These are phyloP conservation scores for Ursus arctos DNA, from an alignment of 2,113 vertebrate genomes.

Conservation along the genomic window DNA sequence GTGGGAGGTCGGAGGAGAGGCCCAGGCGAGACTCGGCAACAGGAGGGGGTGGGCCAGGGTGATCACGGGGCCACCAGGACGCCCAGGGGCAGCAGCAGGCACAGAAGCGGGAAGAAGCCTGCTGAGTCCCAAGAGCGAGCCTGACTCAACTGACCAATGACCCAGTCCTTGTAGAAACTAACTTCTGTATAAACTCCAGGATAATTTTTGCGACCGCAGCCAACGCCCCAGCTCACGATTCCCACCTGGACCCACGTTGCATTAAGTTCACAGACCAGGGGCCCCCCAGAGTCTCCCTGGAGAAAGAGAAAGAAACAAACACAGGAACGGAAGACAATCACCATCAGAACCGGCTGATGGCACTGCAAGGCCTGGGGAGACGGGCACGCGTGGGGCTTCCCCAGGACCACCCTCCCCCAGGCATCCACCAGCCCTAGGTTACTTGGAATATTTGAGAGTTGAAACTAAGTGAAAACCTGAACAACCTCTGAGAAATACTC, in stretches of 20 bases:
- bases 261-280: slow-evolving; percentile 75
- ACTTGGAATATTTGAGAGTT: too few relatives aligned
- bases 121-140: neutral
- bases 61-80: neutral
- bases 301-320: slow-evolving; percentile 59
- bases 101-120: neutral
- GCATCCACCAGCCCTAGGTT: neutral
- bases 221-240: slow-evolving; percentile 75
- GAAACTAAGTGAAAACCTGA: neutral
- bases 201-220: neutral
- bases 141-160: neutral
- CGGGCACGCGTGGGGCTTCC: fast-evolving
- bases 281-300: slow-evolving; percentile 80
- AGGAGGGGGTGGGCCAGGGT: neutral
- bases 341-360: neutral
- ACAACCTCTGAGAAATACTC: neutral
- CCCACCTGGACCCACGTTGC: slow-evolving; percentile 69
- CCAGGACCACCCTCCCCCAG: neutral
- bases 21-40: neutral
- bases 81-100: neutral
- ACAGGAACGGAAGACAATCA: neutral
- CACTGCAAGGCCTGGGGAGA: fast-evolving
- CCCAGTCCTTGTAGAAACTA: slow-evolving; percentile 64
- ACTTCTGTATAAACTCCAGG: slow-evolving; percentile 69
- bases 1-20: neutral